These are phyloP conservation scores for Dicerorhinus sumatrensis DNA, from an alignment of 2,113 vertebrate species.

Conservation along the genomic window DNA sequence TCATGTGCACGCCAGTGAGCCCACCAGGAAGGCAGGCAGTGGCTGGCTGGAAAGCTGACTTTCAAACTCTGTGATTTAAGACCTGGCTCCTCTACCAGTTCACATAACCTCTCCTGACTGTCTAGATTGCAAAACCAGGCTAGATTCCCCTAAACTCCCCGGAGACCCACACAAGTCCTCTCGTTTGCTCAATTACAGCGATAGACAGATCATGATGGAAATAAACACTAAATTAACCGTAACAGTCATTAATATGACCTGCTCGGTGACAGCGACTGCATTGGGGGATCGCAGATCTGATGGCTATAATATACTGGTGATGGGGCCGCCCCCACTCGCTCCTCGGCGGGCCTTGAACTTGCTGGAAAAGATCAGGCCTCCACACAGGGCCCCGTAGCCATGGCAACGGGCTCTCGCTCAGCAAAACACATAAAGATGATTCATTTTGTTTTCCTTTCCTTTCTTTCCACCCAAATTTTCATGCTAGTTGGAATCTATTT, in stretches of 20 bases:
- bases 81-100: slow-evolving; percentile 52
- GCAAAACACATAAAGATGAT: slow-evolving; percentile 85
- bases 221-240: slow-evolving; percentile 72
- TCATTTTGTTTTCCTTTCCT: slow-evolving; percentile 85
- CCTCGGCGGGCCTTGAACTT: slow-evolving; percentile 80
- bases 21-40: slow-evolving; percentile 32
- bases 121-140: slow-evolving; percentile 78
- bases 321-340: slow-evolving; percentile 38
- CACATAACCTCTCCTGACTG: slow-evolving; percentile 46
- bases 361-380: slow-evolving; percentile 77
- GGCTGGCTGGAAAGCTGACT: slow-evolving; percentile 23
- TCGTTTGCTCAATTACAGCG: slow-evolving; percentile 68
- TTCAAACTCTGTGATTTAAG: slow-evolving; percentile 71
- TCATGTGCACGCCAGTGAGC: not conserved
- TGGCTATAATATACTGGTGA: slow-evolving; percentile 69
- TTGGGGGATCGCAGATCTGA: slow-evolving; percentile 61
- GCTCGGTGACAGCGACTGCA: slow-evolving; percentile 16
- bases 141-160: slow-evolving; percentile 69
- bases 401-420: slow-evolving; percentile 77
- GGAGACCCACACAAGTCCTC: slow-evolving; percentile 63
- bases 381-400: slow-evolving; percentile 77
- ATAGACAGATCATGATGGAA: slow-evolving; percentile 76
- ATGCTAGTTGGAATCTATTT: slow-evolving; percentile 82
- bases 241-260: slow-evolving; percentile 76
- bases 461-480: slow-evolving; percentile 84